Percentiles rank a stretch among this genome's conserved stretches.
Evolutionary conservation across 1,140 invertebrate species (phyloP).

Genomic region (Mactra quadrangularis): DNA sequence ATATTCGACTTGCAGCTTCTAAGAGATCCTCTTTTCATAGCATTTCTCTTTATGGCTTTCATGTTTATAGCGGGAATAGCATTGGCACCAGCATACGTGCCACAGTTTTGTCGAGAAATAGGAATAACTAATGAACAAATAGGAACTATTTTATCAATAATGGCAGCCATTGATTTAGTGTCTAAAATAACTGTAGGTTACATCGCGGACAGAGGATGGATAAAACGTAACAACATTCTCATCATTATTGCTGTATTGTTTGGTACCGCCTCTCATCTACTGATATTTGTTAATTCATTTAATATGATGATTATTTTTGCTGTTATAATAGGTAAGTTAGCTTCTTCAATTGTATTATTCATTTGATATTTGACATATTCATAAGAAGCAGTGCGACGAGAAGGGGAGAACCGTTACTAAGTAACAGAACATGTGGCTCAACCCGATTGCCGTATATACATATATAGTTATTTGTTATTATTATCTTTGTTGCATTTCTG

Average conservation of each 20-base stretch:
- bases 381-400: neutral
- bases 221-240: neutral
- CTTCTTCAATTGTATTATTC: neutral
- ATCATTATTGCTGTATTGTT: neutral
- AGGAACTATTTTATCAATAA: neutral
- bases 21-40: slow-evolving; percentile 18
- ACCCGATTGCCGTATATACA: no score
- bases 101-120: slow-evolving; percentile 7
- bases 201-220: slow-evolving; percentile 15
- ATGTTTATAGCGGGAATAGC: neutral
- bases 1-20: slow-evolving; percentile 22
- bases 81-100: neutral
- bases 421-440: neutral
- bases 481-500: no score
- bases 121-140: slow-evolving; percentile 25
- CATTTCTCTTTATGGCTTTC: slow-evolving; percentile 18
- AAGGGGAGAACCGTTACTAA: neutral
- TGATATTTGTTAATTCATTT: slow-evolving; percentile 8
- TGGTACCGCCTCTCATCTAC: slow-evolving; percentile 12
- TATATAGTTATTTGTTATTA: no score
- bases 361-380: neutral
- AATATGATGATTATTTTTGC: neutral
- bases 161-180: neutral
- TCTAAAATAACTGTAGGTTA: slow-evolving; percentile 11
- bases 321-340: neutral